Evolutionary conservation across 2,888 invertebrate genomes (phyloP).

Genomic region (Orchesellides sinensis): DNA sequence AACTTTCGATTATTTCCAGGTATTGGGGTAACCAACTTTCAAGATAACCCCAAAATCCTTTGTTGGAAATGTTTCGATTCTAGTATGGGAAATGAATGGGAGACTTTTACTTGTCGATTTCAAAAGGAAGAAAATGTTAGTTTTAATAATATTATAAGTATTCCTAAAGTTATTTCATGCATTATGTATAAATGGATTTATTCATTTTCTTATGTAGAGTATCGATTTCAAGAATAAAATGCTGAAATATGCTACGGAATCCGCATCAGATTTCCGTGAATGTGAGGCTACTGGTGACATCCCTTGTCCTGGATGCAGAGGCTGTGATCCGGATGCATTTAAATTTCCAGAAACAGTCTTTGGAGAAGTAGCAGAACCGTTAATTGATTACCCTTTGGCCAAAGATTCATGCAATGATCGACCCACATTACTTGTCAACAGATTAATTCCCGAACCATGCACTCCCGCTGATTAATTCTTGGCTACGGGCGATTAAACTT

Average conservation of each 20-base stretch:
- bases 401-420: too few relatives aligned
- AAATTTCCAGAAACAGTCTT: constrained; percentile 32
- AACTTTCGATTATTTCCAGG: constrained; percentile 76
- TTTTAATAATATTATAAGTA: too few relatives aligned
- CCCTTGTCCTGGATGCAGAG: constrained; percentile 55
- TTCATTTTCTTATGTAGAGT: not conserved
- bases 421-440: too few relatives aligned
- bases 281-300: not conserved
- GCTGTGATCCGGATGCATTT: constrained; percentile 68
- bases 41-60: constrained; percentile 77
- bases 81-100: not conserved
- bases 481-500: too few relatives aligned
- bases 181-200: too few relatives aligned
- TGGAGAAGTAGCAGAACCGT: not conserved
- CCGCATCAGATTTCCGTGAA: not conserved
- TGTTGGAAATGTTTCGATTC: constrained; percentile 76
- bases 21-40: constrained; percentile 75
- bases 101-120: not conserved
- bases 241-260: not conserved
- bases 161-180: too few relatives aligned
- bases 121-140: not conserved
- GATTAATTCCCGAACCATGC: too few relatives aligned
- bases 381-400: constrained; percentile 11
- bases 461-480: too few relatives aligned
- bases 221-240: not conserved